Percentiles rank a stretch among this genome's conserved stretches.
These are phyloP conservation scores for Blennius ocellaris DNA, from an alignment of 2,113 vertebrate genomes.

Conservation along the genomic window DNA sequence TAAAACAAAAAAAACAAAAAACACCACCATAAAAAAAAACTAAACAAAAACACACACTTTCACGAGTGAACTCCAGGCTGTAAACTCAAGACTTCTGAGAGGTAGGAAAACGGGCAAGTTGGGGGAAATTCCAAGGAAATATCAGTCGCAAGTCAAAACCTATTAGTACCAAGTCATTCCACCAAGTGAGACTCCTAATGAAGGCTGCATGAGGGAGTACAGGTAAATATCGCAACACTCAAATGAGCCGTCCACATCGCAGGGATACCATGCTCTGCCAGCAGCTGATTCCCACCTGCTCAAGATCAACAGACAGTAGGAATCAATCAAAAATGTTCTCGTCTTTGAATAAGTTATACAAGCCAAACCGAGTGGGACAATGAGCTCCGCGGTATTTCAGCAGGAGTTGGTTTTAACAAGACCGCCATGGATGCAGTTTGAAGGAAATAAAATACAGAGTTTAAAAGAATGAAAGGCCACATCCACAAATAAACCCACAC, in stretches of 20 bases:
- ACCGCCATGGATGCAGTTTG: background rate
- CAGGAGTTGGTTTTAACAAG: background rate
- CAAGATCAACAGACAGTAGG: background rate
- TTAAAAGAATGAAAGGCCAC: slow-evolving; percentile 34
- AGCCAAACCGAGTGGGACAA: background rate
- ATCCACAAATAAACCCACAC: background rate
- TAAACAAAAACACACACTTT: too few relatives aligned
- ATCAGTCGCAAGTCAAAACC: slow-evolving; percentile 21
- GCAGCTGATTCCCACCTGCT: background rate
- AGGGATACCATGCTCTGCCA: slow-evolving; percentile 5
- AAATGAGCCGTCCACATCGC: slow-evolving; percentile 15
- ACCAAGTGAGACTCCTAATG: background rate
- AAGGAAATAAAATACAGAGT: background rate
- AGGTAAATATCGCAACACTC: background rate
- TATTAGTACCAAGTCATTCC: background rate
- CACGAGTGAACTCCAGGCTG: slow-evolving; percentile 1
- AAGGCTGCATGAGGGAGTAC: background rate
- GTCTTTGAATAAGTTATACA: background rate
- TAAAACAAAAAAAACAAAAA: background rate
- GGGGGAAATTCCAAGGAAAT: slow-evolving; percentile 25
- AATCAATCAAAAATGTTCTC: background rate
- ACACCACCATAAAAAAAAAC: background rate
- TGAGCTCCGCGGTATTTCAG: background rate
- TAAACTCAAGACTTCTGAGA: slow-evolving; percentile 60
- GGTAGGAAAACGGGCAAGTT: slow-evolving; percentile 61